Evolutionary conservation across 2,888 invertebrate genomes (phyloP).

Genomic region (Steinernema scapterisci): DNA sequence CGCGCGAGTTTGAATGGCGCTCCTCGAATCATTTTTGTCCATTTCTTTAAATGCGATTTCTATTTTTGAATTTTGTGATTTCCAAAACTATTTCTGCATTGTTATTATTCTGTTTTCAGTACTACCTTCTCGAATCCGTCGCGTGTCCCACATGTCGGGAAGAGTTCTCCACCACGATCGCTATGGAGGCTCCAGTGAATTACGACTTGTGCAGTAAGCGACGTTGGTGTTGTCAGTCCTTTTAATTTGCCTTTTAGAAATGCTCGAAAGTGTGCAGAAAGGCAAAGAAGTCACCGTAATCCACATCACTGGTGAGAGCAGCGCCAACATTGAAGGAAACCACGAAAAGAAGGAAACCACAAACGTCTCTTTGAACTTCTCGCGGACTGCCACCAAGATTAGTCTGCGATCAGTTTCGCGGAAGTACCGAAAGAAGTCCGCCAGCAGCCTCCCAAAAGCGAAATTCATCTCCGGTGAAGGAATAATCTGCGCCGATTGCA

Average conservation of each 20-base stretch:
- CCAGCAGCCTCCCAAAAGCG: background rate
- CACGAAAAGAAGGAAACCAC: background rate
- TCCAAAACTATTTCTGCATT: too few relatives aligned
- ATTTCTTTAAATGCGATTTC: too few relatives aligned
- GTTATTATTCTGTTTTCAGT: constrained; percentile 47
- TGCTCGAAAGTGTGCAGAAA: constrained; percentile 46
- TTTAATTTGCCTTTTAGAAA: constrained; percentile 54
- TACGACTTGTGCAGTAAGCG: constrained; percentile 63
- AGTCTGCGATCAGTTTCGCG: background rate
- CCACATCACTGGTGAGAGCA: constrained; percentile 18
- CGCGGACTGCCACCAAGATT: constrained; percentile 6
- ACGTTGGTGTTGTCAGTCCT: background rate
- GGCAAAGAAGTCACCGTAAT: constrained; percentile 45
- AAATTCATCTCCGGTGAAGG: background rate
- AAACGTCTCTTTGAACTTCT: constrained; percentile 8
- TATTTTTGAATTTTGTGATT: too few relatives aligned
- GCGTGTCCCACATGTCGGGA: constrained; percentile 60
- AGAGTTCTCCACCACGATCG: constrained; percentile 47
- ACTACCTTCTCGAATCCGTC: constrained; percentile 58
- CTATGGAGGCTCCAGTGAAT: constrained; percentile 60
- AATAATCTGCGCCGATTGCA: constrained; percentile 46
- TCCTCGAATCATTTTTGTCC: too few relatives aligned
- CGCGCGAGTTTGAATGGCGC: too few relatives aligned
- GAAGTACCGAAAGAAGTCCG: background rate
- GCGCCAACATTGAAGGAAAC: background rate